These are phyloP conservation scores for Heloderma charlesbogerti DNA, from an alignment of 2,113 vertebrate genomes.

Conservation along the genomic window DNA sequence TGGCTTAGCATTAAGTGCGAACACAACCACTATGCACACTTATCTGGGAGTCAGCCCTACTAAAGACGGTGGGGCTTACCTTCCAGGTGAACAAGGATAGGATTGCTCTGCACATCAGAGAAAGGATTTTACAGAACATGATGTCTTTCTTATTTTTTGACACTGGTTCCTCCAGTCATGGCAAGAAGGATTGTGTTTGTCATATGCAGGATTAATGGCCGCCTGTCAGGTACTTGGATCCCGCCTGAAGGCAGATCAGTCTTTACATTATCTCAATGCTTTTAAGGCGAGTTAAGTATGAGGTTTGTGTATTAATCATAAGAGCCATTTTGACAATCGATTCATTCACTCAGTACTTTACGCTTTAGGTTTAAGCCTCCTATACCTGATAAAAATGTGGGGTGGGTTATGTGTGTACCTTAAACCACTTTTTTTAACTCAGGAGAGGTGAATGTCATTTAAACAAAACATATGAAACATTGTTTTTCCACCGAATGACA, in stretches of 20 bases:
- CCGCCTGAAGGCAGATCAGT: conserved; percentile 44
- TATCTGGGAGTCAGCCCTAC: too few species aligned
- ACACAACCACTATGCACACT: too few species aligned
- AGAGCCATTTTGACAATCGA: conserved; percentile 62
- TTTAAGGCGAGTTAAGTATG: conserved; percentile 57
- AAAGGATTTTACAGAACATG: conserved; percentile 48
- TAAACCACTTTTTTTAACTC: conserved; percentile 66
- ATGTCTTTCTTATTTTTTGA: conserved; percentile 53
- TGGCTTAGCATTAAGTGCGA: too few species aligned
- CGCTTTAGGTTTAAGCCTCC: conserved; percentile 27
- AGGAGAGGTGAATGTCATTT: conserved; percentile 49
- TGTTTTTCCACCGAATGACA: conserved; percentile 50
- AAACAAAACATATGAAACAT: conserved; percentile 63
- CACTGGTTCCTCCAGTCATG: conserved; percentile 59
- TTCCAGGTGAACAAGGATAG: not conserved
- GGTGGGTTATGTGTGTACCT: conserved; percentile 50
- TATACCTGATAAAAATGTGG: conserved; percentile 46
- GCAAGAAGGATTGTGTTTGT: conserved; percentile 53
- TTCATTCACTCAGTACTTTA: conserved; percentile 55
- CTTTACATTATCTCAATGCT: conserved; percentile 42
- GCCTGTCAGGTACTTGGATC: conserved; percentile 54
- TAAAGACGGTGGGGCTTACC: too few species aligned
- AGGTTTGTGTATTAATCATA: conserved; percentile 51
- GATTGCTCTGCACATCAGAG: conserved; percentile 33
- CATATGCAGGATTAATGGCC: conserved; percentile 51